A percentile compares a stretch with the other conserved stretches of the same genome.
Evolutionary conservation across 2,888 invertebrate species (phyloP).

Genomic region (Neria commutata): DNA sequence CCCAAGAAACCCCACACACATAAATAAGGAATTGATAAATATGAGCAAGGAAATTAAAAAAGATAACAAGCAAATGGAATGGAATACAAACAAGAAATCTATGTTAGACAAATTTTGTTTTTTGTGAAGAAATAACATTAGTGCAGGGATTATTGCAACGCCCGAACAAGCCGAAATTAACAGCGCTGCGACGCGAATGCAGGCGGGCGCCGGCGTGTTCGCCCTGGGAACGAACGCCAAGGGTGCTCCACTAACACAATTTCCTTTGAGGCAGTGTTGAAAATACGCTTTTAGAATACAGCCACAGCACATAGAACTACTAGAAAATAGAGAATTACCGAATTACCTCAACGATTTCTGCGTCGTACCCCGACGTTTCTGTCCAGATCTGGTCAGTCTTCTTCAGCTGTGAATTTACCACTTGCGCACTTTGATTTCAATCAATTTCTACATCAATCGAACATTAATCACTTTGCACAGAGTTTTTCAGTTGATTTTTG

Average conservation of each 20-base stretch:
- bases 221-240: too few relatives aligned
- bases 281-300: neutral
- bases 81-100: constrained; percentile 5
- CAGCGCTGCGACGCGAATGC: too few relatives aligned
- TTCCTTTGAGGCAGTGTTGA: neutral
- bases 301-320: too few relatives aligned
- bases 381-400: neutral
- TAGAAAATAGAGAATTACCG: neutral
- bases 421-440: constrained; percentile 17
- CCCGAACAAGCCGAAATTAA: too few relatives aligned
- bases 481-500: neutral
- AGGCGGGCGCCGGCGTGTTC: too few relatives aligned
- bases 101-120: too few relatives aligned
- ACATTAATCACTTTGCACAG: constrained; percentile 20
- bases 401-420: neutral
- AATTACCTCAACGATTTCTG: neutral
- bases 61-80: neutral
- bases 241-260: too few relatives aligned
- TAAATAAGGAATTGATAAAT: neutral
- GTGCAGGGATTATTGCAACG: too few relatives aligned
- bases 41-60: neutral
- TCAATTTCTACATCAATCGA: neutral
- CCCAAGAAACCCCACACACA: too few relatives aligned
- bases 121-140: too few relatives aligned
- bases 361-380: neutral